Conservation (phyloP, 2,888 invertebrate species). For the Ophioninae sp. region DNA sequence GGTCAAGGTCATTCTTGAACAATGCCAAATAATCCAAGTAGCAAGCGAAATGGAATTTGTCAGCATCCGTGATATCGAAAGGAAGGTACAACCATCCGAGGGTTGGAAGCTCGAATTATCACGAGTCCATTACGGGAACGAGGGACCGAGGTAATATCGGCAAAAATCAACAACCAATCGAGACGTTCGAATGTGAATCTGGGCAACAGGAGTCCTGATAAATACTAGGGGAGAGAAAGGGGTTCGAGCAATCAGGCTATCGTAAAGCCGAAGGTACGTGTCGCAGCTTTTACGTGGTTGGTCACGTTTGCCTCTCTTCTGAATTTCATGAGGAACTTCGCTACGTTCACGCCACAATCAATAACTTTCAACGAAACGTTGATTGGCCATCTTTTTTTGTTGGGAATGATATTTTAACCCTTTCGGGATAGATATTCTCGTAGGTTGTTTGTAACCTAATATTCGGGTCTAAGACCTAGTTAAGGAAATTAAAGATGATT, state of each 20-base stretch:
- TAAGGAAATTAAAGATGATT: too few species aligned
- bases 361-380: too few species aligned
- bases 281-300: not conserved
- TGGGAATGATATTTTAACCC: too few species aligned
- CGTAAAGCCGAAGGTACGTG: not conserved
- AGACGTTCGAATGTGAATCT: not conserved
- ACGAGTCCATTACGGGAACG: not conserved
- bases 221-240: not conserved
- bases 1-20: too few species aligned
- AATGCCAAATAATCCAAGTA: too few species aligned
- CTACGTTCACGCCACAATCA: not conserved
- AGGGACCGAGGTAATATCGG: not conserved
- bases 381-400: too few species aligned
- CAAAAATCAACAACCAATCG: not conserved
- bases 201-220: not conserved
- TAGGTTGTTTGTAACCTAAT: too few species aligned
- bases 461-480: too few species aligned
- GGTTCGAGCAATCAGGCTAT: not conserved
- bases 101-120: not conserved
- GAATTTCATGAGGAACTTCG: slow-evolving; percentile 1
- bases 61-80: too few species aligned
- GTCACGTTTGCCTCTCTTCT: not conserved
- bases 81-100: too few species aligned
- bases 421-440: too few species aligned
- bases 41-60: too few species aligned